Percentiles rank a stretch among this genome's conserved stretches.
phyloP scores from a whole-genome alignment of 2,888 invertebrate species.

The Anorthoa munda region DNA sequence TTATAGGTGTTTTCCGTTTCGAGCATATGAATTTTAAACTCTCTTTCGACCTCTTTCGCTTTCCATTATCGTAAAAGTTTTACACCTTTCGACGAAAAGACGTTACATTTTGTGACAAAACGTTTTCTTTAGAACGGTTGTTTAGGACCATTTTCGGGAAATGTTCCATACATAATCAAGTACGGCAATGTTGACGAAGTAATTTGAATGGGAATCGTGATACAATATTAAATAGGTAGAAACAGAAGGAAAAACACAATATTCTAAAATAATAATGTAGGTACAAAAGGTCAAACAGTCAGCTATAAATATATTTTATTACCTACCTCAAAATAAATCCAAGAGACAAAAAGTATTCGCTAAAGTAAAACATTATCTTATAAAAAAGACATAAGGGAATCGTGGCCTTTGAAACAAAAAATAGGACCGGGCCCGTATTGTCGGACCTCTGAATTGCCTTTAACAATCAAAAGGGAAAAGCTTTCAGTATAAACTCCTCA shows the following conservation, averaged over 20 bases:
- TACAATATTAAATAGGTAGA: background rate
- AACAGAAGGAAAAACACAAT: background rate
- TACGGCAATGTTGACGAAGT: background rate
- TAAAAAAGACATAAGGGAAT: constrained; percentile 65
- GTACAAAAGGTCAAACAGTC: constrained; percentile 15
- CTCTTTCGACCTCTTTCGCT: constrained; percentile 64
- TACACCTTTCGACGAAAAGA: constrained; percentile 58
- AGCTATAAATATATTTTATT: constrained; percentile 44
- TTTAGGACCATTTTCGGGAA: constrained; percentile 23
- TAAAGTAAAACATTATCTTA: constrained; percentile 65
- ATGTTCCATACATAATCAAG: constrained; percentile 21
- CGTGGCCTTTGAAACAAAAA: constrained; percentile 63
- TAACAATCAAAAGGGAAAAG: constrained; percentile 71
- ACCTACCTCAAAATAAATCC: constrained; percentile 40
- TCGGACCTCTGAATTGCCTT: constrained; percentile 66
- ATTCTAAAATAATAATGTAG: constrained; percentile 13
- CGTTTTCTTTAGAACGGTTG: constrained; percentile 39
- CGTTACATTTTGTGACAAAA: constrained; percentile 52
- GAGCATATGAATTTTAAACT: constrained; percentile 67
- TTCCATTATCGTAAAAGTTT: constrained; percentile 69
- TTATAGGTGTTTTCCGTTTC: constrained; percentile 76
- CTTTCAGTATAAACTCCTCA: constrained; percentile 72
- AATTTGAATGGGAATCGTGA: constrained; percentile 5
- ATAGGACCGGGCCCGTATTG: constrained; percentile 58
- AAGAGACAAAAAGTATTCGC: constrained; percentile 44